Base-by-base conservation (phyloP, 2,888 invertebrate species). In the Mellilla xanthometata region DNA sequence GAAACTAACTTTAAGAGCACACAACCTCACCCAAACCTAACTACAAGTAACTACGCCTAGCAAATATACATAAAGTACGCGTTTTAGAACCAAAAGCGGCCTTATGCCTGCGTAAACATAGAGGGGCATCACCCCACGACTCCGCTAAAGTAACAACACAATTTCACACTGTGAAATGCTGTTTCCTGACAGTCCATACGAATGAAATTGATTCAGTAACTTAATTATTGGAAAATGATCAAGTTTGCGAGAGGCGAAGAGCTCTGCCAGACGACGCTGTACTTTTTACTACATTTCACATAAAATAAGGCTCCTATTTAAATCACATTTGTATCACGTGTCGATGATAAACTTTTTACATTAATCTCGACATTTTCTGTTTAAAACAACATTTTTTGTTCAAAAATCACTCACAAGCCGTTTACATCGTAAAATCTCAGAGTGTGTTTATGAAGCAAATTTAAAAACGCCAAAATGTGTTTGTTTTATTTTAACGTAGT, bases 151-250 rank as follows among this genome's bases (percentile, higher is more conserved):
- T 47, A 47, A 45, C 48, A 52, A 52, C 47, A 54, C 54, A 51
- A 49, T 57, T 56, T 53, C 40, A 52, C 48, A 55, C 38, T 48
- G 49, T 36, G 42, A 54, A 54, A 52, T 43, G 42, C 49, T 45
- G 51, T 55, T 57, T 52, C 44, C 49, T 51, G 47, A 46, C 47
- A 51, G 43, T 52, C 53, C 44, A 54, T 52, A 49, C 44, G 50
- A 43, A 56, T 50, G 43, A 65, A 60, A 70, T 62, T 55, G 54
- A 54, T 61, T 61, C 49, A 39, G 48, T 52, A 58, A 60, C 56
- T 51, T 50, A 54, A 57, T 60, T 56, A 60, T 57, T 49, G 57
- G 58, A 50, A 56, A 58, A 58, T 60, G 55, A 52, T 50, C 48
- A 60, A 60, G 49, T 56, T 55, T 57, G 52, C 44, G 49, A 36